Base-by-base conservation (phyloP, 2,113 vertebrate genomes). In the Zapus hudsonius region DNA sequence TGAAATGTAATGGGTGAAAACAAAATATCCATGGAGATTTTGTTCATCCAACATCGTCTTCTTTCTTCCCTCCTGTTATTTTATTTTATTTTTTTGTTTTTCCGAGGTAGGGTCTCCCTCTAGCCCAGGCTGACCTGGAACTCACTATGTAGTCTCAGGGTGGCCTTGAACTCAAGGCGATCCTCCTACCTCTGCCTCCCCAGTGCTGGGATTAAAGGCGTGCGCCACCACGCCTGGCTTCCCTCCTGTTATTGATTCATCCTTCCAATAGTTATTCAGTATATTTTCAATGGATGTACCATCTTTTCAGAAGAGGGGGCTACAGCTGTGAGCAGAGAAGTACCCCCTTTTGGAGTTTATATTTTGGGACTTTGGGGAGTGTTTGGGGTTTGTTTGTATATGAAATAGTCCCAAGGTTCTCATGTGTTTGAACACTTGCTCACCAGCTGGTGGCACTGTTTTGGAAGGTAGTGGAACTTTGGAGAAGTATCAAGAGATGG, bases 1-100 rank as follows among this genome's bases (percentile, higher is more conserved):
- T 92, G 59, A 83, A 70, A 83, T 95, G 83, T 91, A 59, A 75
- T 23, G 47, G 36, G 63, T 70, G 70, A 88, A 36, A 88, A 33
- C 3, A 76, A 70, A 86, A 59, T 70, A 31, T 42, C 17, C 16
- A 17, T 36, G 59, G 40, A 87, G n/a, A 17, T 74, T 42, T 85
- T 73, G 47, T 47, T 7, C 12, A 23, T 22, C 23, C 72, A 52
- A 33, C 9, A 33, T 16, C 61, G 42, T 59, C 33, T 79, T 76
- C 44, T 79, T 61, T 67, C 23, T 73, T 10, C 25, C 36, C 23
- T 3, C n/a, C n/a, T n/a, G n/a, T n/a, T n/a, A n/a, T n/a, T n/a
- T n/a, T n/a, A n/a, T n/a, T n/a, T n/a, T n/a, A n/a, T n/a, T n/a
- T n/a, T n/a, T n/a, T n/a, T n/a, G n/a, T n/a, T n/a, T n/a, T n/a